phyloP scores from a whole-genome alignment of 2,888 invertebrate genomes.

The Cacoxenus indagator region DNA sequence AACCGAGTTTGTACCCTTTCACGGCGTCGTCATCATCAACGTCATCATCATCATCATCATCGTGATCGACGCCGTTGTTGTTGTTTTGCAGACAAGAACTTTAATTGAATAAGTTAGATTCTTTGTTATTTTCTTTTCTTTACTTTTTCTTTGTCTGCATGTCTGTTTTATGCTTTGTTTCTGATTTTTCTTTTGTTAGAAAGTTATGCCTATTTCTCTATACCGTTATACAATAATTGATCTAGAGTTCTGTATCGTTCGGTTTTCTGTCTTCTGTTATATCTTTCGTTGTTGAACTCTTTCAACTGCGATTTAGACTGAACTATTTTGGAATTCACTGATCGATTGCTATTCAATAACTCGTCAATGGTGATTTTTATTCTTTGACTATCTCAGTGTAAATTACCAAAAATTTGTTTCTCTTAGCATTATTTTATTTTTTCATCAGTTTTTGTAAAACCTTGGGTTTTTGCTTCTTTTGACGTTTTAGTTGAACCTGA shows the following conservation, averaged over 20 bases:
- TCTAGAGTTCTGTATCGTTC: background rate
- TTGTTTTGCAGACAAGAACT: constrained; percentile 3
- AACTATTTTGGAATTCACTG: background rate
- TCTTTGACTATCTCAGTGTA: constrained; percentile 5
- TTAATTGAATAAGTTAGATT: constrained; percentile 19
- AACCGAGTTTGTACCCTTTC: constrained; percentile 8
- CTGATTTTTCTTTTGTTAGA: constrained; percentile 4
- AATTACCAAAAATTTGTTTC: constrained; percentile 17
- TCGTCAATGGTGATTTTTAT: constrained; percentile 16
- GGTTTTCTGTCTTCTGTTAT: background rate
- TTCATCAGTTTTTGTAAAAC: too few species aligned
- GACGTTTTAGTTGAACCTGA: background rate
- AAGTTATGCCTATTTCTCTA: constrained; percentile 15
- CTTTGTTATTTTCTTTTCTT: background rate
- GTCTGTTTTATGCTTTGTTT: background rate
- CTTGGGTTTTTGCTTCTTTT: background rate
- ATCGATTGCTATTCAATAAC: background rate
- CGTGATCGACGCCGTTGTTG: background rate
- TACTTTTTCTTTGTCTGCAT: background rate
- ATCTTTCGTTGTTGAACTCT: background rate
- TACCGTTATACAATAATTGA: constrained; percentile 26
- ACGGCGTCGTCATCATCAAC: background rate
- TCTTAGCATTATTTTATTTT: constrained; percentile 18
- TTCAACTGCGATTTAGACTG: background rate
- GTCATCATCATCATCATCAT: background rate